Evolutionary conservation across 2,797 vertebrate species (phyloP).

Genomic region (Dryobates pubescens): DNA sequence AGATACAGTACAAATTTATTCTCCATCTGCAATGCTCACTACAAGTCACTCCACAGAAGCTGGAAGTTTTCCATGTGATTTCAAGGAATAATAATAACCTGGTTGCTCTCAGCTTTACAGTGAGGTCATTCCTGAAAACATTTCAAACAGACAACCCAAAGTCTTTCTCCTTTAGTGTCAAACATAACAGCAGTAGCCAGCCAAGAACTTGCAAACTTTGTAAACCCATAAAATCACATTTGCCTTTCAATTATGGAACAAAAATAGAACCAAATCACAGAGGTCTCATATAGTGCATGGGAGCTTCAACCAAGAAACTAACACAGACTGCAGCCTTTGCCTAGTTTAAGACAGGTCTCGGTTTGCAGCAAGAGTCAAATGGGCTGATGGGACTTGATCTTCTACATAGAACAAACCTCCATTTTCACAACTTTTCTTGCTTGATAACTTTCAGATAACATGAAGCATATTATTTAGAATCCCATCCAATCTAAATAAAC

Average conservation of each 20-base stretch:
- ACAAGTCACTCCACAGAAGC: conserved; percentile 1
- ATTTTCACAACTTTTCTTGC: background rate
- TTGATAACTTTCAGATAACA: background rate
- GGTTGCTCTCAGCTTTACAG: background rate
- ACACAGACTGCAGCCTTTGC: background rate
- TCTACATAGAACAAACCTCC: background rate
- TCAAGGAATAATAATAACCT: conserved; percentile 39
- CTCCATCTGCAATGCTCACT: background rate
- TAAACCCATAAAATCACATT: background rate
- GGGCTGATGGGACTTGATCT: background rate
- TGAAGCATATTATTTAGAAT: background rate
- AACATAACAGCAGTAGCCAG: conserved; percentile 30
- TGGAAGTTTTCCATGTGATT: conserved; percentile 14
- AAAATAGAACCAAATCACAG: conserved; percentile 58
- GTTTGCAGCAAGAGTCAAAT: conserved; percentile 11
- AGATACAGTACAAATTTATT: background rate
- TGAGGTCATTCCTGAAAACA: conserved; percentile 32
- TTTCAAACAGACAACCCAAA: conserved; percentile 9
- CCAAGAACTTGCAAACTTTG: conserved; percentile 15
- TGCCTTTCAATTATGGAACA: conserved; percentile 2
- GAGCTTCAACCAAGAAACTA: conserved; percentile 13
- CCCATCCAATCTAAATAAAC: conserved; percentile 25
- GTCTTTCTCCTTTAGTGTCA: background rate
- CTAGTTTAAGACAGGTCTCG: conserved; percentile 9
- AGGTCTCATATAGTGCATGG: background rate